These are phyloP conservation scores for Drosophila bifasciata DNA, from an alignment of 1,140 invertebrate genomes.

Conservation along the genomic window DNA sequence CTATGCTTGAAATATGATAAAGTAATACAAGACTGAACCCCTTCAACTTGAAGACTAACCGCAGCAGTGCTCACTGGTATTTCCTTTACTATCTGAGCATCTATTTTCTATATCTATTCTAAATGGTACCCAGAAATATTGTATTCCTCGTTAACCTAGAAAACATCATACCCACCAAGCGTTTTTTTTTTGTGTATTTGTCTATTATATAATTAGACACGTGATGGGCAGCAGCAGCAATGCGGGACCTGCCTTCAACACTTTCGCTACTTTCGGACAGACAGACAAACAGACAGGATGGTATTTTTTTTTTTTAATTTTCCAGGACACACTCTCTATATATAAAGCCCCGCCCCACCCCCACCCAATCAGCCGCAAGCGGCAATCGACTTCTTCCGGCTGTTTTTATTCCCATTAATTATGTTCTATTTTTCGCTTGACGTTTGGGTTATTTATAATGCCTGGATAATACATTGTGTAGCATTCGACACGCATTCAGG, in stretches of 20 bases:
- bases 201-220: conserved; percentile 28
- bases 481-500: conserved; percentile 3
- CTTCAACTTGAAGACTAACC: too few relatives aligned
- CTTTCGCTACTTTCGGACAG: conserved; percentile 2
- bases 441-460: conserved; percentile 43
- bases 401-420: conserved; percentile 61
- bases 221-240: background rate
- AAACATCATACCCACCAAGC: too few relatives aligned
- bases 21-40: too few relatives aligned
- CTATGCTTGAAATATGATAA: too few relatives aligned
- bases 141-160: too few relatives aligned
- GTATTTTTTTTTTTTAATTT: background rate
- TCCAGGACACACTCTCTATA: conserved; percentile 10
- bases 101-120: too few relatives aligned
- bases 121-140: too few relatives aligned
- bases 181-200: too few relatives aligned
- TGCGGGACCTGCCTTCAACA: background rate
- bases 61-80: too few relatives aligned
- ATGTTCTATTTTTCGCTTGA: conserved; percentile 52
- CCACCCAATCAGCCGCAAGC: background rate
- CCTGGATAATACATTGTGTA: conserved; percentile 17
- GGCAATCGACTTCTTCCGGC: conserved; percentile 30
- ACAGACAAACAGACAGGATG: conserved; percentile 11
- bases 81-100: too few relatives aligned
- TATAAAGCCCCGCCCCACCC: conserved; percentile 30